Evolutionary conservation across 2,113 vertebrate genomes (phyloP).

Genomic region (Nothoprocta perdicaria): DNA sequence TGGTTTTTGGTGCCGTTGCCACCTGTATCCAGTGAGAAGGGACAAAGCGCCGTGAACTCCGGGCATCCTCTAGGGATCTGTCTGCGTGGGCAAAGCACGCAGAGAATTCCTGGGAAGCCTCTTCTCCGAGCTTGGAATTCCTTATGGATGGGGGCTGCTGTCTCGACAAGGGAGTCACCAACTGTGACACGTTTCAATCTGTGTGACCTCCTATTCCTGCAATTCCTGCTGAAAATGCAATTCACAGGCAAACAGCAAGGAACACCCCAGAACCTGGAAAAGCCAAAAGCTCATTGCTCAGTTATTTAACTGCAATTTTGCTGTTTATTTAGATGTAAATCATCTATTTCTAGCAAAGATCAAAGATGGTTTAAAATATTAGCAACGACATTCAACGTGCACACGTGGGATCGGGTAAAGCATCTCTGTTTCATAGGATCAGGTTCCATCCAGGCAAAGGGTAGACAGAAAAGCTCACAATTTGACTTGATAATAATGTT

Average conservation of each 20-base stretch:
- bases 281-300: not conserved
- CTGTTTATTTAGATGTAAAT: not conserved
- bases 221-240: not conserved
- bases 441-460: constrained; percentile 24
- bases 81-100: accelerated
- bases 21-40: not conserved
- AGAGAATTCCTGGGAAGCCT: not conserved
- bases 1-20: not conserved
- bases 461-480: constrained; percentile 38
- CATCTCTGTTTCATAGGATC: constrained; percentile 18
- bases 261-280: not conserved
- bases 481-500: constrained; percentile 58
- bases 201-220: not conserved
- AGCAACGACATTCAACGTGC: not conserved
- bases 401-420: not conserved
- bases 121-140: not conserved
- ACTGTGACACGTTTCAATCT: not conserved
- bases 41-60: not conserved
- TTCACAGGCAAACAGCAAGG: not conserved
- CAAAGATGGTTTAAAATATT: not conserved
- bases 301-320: not conserved
- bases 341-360: not conserved
- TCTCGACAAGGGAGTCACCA: not conserved
- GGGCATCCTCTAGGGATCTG: accelerated
- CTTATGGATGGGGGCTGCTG: not conserved